phyloP scores from a whole-genome alignment of 2,113 vertebrate species.

The Columba livia region DNA sequence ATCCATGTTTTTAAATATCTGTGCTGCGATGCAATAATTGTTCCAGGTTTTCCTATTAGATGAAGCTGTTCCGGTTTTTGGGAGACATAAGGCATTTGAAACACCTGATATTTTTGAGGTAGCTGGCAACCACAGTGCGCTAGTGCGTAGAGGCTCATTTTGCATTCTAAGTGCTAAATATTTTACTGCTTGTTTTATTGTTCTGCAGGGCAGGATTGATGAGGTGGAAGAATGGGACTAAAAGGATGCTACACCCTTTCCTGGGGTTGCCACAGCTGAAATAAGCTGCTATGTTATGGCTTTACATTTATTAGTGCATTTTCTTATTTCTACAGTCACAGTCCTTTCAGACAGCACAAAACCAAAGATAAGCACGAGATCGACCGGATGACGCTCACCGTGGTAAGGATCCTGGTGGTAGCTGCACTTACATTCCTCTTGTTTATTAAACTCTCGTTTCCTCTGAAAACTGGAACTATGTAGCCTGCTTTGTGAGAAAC shows the following conservation, averaged over 20 bases:
- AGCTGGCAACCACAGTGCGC: too few species aligned
- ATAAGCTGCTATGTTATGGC: neutral
- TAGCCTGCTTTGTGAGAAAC: neutral
- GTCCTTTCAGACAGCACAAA: slow-evolving; percentile 98
- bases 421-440: neutral
- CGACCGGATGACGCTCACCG: slow-evolving; percentile 97
- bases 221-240: neutral
- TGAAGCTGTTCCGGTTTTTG: neutral
- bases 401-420: slow-evolving; percentile 81
- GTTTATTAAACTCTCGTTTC: neutral
- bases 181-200: neutral
- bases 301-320: neutral
- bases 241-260: neutral
- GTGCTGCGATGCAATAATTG: neutral
- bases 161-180: neutral
- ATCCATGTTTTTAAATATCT: neutral
- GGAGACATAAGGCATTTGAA: neutral
- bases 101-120: too few species aligned
- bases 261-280: neutral
- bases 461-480: neutral
- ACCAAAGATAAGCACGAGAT: slow-evolving; percentile 99
- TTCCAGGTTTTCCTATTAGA: fast-evolving
- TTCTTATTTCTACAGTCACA: slow-evolving; percentile 83
- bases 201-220: neutral
- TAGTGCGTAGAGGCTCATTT: neutral